Evolutionary conservation across 2,888 invertebrate species (phyloP), one percentile per base, ranked within the genome.

Genomic region (Gasteruption jaculator): DNA sequence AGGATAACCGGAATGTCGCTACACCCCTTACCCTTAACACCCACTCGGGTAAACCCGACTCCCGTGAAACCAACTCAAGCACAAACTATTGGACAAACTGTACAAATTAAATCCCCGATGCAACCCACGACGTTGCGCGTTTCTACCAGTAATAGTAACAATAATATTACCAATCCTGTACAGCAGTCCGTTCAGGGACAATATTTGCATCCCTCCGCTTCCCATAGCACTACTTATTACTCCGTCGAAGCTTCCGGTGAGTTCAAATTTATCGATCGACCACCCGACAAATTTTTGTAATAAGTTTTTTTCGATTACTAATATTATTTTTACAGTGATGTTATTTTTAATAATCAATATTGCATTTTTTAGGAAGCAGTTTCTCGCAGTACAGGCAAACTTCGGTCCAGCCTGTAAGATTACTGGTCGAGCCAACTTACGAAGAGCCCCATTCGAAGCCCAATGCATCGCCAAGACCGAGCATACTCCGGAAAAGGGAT

Each of bases 401-500:
- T 3, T 49, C 63, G 2, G 61, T 63, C 15, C 66, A 66, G 37
- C 68, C 71, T n/a, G 65, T 71, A 7, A 56, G 71, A 41, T 50
- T 71, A 27, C 52, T 70, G n/a, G 68, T 69, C 5, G 71, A 71
- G 29, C 62, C 66, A 22, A 57, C 58, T 30, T 69, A 66, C 22
- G 71, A 70, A 29, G 69, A 70, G 45, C 59, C 61, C 3, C 64
- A 65, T 37, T 54, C 57, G 6, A 71, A 70, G 52, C 77, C 65
- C 1, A 77, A 79, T 38, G 76, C 81, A 5, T 80, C 86, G 12
- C 87, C 89, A 1, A 71, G 91, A 49, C 90, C 91, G 1, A 87
- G 89, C 60, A 87, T 94, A 73, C 73, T 94, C 43, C 77, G 93
- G 45, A 94, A 94, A 73, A 77, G 93, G 25, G 92, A 92, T 54